These are phyloP conservation scores for Corvus cornix DNA, from an alignment of 2,113 vertebrate species.

Conservation along the genomic window DNA sequence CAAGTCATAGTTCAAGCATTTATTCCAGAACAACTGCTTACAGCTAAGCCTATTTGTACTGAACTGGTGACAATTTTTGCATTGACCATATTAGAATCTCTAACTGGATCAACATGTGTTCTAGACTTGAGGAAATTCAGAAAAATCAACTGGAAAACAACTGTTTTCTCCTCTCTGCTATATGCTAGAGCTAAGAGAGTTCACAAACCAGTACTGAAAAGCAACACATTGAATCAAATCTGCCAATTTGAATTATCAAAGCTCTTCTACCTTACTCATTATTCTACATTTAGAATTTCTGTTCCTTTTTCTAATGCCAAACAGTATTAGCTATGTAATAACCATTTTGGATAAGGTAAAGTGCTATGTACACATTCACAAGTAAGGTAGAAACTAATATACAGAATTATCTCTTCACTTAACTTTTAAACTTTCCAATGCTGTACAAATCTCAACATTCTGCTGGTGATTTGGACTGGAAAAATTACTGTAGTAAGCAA, in stretches of 20 bases:
- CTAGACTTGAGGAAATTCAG: background rate
- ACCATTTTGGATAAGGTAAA: background rate
- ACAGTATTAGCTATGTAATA: background rate
- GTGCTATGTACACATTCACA: background rate
- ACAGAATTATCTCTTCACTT: background rate
- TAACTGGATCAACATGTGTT: background rate
- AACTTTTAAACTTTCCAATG: background rate
- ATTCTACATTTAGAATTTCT: background rate
- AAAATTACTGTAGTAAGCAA: background rate
- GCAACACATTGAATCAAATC: background rate
- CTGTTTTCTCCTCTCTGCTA: background rate
- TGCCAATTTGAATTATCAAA: background rate
- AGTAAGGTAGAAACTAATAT: background rate
- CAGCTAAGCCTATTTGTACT: background rate
- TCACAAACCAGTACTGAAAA: background rate
- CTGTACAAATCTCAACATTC: background rate
- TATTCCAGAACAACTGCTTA: background rate
- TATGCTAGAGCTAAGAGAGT: background rate
- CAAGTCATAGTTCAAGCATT: constrained; percentile 1
- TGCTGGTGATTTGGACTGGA: background rate
- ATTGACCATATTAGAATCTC: background rate
- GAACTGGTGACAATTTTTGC: background rate
- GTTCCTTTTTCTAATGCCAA: background rate
- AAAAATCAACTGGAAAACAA: background rate
- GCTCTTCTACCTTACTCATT: background rate